A percentile compares a stretch with the other conserved stretches of the same genome.
phyloP scores from a whole-genome alignment of 2,113 vertebrate genomes.

The Gobio gobio region DNA sequence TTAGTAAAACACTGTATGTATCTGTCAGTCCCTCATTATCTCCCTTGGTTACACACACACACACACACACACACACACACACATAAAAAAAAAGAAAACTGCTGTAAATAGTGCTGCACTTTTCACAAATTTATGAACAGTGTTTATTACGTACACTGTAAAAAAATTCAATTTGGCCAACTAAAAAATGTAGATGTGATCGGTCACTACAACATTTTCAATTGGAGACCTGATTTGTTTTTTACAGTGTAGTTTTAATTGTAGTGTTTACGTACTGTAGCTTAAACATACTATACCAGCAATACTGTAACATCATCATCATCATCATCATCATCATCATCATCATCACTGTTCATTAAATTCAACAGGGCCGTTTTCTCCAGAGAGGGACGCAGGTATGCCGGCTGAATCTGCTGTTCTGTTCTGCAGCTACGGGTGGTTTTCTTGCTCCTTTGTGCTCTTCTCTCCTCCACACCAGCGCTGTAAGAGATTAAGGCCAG shows the following conservation, averaged over 20 bases:
- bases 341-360: neutral
- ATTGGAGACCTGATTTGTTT: no score
- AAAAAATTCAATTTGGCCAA: no score
- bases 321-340: neutral
- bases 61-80: slow-evolving; percentile 55
- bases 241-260: neutral
- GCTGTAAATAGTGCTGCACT: neutral
- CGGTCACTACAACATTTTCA: no score
- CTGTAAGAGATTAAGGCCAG: slow-evolving; percentile 57
- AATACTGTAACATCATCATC: neutral
- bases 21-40: neutral
- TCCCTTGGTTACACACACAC: slow-evolving; percentile 39
- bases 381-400: slow-evolving; percentile 23
- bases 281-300: neutral
- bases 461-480: slow-evolving; percentile 40
- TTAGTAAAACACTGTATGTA: neutral
- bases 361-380: neutral
- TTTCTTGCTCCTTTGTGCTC: slow-evolving; percentile 9
- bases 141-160: neutral
- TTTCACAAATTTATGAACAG: neutral
- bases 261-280: neutral
- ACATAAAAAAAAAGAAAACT: slow-evolving; percentile 57
- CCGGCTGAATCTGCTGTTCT: neutral
- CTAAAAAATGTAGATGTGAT: no score
- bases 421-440: neutral